These are phyloP conservation scores for Leuciscus idus DNA, from an alignment of 2,113 vertebrate species.

Conservation along the genomic window DNA sequence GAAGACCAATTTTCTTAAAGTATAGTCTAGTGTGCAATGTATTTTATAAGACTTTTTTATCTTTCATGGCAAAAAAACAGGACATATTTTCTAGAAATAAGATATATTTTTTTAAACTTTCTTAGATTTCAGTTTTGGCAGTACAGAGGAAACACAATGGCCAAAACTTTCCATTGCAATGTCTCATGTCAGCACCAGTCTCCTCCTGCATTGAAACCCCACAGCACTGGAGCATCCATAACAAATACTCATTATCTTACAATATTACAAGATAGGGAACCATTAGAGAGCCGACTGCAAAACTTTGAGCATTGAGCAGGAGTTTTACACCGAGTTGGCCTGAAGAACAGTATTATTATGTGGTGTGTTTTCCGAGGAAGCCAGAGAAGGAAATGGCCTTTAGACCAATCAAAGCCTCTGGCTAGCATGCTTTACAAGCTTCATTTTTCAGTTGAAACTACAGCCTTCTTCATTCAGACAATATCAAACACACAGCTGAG, in stretches of 20 bases:
- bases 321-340: neutral
- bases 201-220: neutral
- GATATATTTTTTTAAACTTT: too few species aligned
- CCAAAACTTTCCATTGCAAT: neutral
- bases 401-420: conserved; percentile 60
- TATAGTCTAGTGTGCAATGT: too few species aligned
- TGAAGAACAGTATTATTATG: neutral
- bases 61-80: too few species aligned
- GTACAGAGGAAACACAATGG: neutral
- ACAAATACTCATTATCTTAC: neutral
- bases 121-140: too few species aligned
- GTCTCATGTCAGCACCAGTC: neutral
- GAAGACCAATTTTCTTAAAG: too few species aligned
- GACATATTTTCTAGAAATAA: too few species aligned
- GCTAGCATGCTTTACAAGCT: neutral
- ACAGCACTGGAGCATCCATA: too few species aligned
- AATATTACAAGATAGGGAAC: neutral
- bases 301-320: neutral
- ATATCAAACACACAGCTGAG: neutral
- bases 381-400: conserved; percentile 51
- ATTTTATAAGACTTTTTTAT: too few species aligned
- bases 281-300: neutral
- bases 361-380: neutral
- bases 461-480: neutral
- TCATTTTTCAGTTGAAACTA: too few species aligned